Percentiles rank a stretch among this genome's conserved stretches.
Conservation (phyloP, 2,888 invertebrate genomes). For the Dryobotodes eremita region DNA sequence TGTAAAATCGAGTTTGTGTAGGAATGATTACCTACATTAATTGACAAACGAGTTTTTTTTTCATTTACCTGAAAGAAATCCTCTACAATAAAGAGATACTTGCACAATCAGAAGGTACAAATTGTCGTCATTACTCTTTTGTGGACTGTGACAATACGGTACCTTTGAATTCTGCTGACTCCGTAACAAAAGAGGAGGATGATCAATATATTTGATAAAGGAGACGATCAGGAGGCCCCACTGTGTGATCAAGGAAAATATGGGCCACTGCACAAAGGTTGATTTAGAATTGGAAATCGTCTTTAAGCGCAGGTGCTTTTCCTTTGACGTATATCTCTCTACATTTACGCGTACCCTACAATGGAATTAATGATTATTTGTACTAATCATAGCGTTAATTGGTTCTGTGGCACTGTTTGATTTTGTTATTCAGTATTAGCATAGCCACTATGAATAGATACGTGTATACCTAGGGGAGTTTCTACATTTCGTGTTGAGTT, state of each 20-base stretch:
- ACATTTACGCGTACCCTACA: neutral
- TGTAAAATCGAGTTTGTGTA: too few relatives aligned
- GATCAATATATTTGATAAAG: slow-evolving; percentile 51
- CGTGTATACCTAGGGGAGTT: neutral
- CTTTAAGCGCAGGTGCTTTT: slow-evolving; percentile 9
- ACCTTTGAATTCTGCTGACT: slow-evolving; percentile 43
- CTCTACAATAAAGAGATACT: slow-evolving; percentile 11
- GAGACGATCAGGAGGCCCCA: slow-evolving; percentile 24
- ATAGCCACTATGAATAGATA: neutral
- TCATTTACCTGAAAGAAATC: slow-evolving; percentile 18
- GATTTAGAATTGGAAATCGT: slow-evolving; percentile 34
- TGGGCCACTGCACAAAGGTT: slow-evolving; percentile 38
- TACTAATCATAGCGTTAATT: neutral
- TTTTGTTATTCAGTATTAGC: neutral
- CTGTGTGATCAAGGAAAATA: slow-evolving; percentile 49
- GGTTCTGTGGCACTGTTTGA: neutral
- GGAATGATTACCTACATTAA: too few relatives aligned
- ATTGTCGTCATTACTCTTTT: slow-evolving; percentile 39
- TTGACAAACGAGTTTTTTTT: neutral
- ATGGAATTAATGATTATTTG: slow-evolving; percentile 1
- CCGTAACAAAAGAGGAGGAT: slow-evolving; percentile 40
- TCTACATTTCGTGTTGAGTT: neutral
- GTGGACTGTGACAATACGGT: slow-evolving; percentile 27
- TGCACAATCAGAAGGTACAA: slow-evolving; percentile 29
- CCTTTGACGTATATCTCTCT: neutral